These are phyloP conservation scores for Lindbergichthys nudifrons DNA, from an alignment of 2,797 vertebrate genomes.

Conservation along the genomic window DNA sequence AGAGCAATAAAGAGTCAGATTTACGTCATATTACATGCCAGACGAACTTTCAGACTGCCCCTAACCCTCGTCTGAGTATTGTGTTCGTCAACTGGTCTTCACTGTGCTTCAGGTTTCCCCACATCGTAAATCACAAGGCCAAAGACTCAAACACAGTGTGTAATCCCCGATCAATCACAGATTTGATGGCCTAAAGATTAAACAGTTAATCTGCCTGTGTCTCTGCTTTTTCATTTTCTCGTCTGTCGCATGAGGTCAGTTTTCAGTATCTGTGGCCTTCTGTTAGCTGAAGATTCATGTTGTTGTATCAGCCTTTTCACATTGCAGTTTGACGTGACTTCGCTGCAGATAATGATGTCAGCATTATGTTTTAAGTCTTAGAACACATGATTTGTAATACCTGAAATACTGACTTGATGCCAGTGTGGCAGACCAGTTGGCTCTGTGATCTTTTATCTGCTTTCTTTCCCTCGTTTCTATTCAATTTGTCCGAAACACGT, in stretches of 20 bases:
- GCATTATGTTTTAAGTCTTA: not conserved
- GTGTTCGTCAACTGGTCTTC: constrained; percentile 14
- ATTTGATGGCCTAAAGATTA: constrained; percentile 79
- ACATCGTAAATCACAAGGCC: constrained; percentile 45
- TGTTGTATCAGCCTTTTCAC: not conserved
- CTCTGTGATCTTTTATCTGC: not conserved
- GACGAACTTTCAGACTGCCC: not conserved
- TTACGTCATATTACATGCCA: not conserved
- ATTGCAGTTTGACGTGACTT: not conserved
- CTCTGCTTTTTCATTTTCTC: constrained; percentile 59
- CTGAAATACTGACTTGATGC: not conserved
- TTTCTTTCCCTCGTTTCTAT: not conserved
- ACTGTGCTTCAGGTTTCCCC: constrained; percentile 31
- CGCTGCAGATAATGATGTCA: constrained; percentile 6
- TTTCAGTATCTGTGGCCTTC: constrained; percentile 12
- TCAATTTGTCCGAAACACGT: not conserved
- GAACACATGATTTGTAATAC: constrained; percentile 1
- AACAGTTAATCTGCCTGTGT: constrained; percentile 73
- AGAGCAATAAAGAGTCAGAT: not conserved
- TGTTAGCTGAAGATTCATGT: not conserved
- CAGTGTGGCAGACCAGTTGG: not conserved
- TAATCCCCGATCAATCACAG: constrained; percentile 82
- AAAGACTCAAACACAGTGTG: constrained; percentile 53
- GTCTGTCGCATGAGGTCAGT: constrained; percentile 8
- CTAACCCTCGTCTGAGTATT: not conserved